Conservation (phyloP, 2,888 invertebrate genomes). For the Drosophila nigricruria region DNA sequence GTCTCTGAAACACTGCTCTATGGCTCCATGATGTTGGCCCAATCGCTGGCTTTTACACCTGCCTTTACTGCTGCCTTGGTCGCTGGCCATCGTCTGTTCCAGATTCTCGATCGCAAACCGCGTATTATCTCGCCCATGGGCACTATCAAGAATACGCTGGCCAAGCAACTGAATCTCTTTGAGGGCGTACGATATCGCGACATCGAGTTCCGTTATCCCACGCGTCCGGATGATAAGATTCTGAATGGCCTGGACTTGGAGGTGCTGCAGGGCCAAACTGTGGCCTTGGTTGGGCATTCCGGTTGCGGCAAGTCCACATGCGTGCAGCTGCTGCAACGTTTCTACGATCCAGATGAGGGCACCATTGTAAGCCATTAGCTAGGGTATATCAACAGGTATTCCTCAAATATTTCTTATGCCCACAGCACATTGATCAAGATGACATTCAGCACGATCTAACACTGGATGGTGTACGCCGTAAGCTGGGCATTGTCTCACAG, state of each 20-base stretch:
- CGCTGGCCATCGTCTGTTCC: slow-evolving; percentile 90
- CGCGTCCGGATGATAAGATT: slow-evolving; percentile 90
- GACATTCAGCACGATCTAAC: slow-evolving; percentile 88
- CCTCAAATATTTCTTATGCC: neutral
- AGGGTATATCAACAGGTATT: neutral
- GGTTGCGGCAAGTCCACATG: slow-evolving; percentile 94
- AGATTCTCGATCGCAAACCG: slow-evolving; percentile 88
- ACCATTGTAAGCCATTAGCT: slow-evolving; percentile 86
- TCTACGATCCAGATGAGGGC: slow-evolving; percentile 91
- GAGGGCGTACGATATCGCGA: slow-evolving; percentile 87
- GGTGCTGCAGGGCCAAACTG: slow-evolving; percentile 89
- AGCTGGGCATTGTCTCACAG: slow-evolving; percentile 93
- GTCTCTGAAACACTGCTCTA: slow-evolving; percentile 92
- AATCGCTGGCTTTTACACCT: slow-evolving; percentile 91
- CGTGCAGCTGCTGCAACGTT: slow-evolving; percentile 91
- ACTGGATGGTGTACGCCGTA: slow-evolving; percentile 88
- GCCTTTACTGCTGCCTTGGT: slow-evolving; percentile 91
- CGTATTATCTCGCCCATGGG: slow-evolving; percentile 86
- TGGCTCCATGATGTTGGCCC: slow-evolving; percentile 92
- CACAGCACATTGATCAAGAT: slow-evolving; percentile 86
- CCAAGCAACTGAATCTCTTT: slow-evolving; percentile 81
- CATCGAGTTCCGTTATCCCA: slow-evolving; percentile 93
- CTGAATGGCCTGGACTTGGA: slow-evolving; percentile 90
- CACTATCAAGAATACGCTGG: slow-evolving; percentile 76
- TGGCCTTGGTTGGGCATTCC: slow-evolving; percentile 91